Conservation (phyloP, 2,888 invertebrate genomes). For the Trachelus stipa region DNA sequence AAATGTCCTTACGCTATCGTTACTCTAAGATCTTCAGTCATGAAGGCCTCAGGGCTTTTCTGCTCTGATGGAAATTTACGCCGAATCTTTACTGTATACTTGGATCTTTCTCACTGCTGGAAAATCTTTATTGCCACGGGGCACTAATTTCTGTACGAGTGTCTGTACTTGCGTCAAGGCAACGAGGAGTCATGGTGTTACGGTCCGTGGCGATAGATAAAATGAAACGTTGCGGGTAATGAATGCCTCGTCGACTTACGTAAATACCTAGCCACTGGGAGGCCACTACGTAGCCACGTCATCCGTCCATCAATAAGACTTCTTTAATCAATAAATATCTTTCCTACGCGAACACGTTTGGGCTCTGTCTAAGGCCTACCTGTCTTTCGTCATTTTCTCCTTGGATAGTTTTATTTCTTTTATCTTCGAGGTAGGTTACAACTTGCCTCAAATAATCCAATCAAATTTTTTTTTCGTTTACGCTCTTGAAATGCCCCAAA, state of each 20-base stretch:
- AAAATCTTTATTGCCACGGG: not conserved
- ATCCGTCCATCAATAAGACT: slow-evolving; percentile 12
- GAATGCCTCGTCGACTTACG: not conserved
- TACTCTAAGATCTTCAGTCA: not conserved
- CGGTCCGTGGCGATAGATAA: not conserved
- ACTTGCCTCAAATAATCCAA: not conserved
- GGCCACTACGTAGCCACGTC: slow-evolving; percentile 11
- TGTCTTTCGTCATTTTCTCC: not conserved
- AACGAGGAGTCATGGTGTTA: not conserved
- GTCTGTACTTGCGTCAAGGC: too few species aligned
- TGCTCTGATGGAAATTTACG: not conserved
- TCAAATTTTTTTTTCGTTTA: not conserved
- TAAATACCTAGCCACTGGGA: slow-evolving; percentile 17
- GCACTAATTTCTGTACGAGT: not conserved
- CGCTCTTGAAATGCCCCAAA: not conserved
- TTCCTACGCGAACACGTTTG: not conserved
- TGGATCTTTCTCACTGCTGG: not conserved
- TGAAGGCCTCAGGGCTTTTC: not conserved
- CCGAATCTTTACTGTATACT: not conserved
- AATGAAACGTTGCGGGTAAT: not conserved
- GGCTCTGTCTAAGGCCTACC: not conserved
- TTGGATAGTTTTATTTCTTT: not conserved
- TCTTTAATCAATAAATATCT: slow-evolving; percentile 9
- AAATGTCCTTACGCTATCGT: slow-evolving; percentile 19
- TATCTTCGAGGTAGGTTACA: not conserved